phyloP scores from a whole-genome alignment of 2,888 invertebrate genomes.

The Diachrysia chrysitis region DNA sequence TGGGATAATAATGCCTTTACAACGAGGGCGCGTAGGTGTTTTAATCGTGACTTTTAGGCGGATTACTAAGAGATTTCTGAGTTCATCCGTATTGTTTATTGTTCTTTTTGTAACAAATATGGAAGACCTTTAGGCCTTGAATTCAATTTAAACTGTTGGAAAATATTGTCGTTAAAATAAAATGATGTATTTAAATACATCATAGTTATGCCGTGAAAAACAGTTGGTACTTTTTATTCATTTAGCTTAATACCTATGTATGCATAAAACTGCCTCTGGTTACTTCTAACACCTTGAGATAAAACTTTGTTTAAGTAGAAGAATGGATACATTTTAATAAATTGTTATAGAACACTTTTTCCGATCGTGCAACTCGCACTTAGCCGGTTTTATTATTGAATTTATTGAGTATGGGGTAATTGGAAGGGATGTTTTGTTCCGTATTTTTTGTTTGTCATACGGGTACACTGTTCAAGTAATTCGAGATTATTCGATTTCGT shows the following conservation, averaged over 20 bases:
- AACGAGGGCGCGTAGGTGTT: background rate
- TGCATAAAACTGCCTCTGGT: no score
- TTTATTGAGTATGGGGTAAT: conserved; percentile 50
- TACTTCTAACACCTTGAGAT: no score
- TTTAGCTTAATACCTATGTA: no score
- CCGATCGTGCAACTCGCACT: background rate
- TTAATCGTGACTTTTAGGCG: background rate
- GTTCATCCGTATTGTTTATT: background rate
- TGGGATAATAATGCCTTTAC: background rate
- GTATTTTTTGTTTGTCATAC: conserved; percentile 30
- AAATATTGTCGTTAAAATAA: background rate
- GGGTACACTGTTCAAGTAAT: conserved; percentile 16
- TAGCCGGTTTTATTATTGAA: conserved; percentile 38
- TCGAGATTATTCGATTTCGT: conserved; percentile 28
- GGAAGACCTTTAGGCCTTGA: background rate
- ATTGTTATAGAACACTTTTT: background rate
- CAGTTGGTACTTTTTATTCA: no score
- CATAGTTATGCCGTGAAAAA: no score
- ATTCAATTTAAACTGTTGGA: background rate
- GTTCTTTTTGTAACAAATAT: background rate
- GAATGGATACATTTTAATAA: background rate
- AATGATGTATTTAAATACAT: no score
- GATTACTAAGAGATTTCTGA: background rate
- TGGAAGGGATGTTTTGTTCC: conserved; percentile 24
- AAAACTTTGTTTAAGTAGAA: no score